Evolutionary conservation across 2,113 vertebrate species (phyloP), one percentile per base, ranked within the genome.

Genomic region (Amia ocellicauda): DNA sequence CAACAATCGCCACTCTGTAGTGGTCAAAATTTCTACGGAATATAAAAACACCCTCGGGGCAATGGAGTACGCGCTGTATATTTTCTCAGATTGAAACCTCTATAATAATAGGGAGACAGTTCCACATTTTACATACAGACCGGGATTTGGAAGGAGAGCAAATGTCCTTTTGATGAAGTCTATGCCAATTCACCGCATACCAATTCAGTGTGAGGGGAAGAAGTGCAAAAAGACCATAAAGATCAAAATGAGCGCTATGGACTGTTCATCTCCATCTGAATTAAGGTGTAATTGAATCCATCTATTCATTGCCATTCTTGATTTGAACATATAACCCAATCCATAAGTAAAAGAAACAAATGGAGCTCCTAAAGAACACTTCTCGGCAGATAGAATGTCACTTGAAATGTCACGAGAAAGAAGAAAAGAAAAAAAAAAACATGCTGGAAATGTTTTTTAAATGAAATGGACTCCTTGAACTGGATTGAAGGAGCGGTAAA

Each of bases 21-120:
- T 53, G 51, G 51, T 24, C 51, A 53, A 53, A n/a, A 53, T 53
- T 16, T 26, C 16, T 23, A 7, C 20, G 14, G 51, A 53, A 53
- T 19, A 22, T n/a, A 53, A 53, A 22, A 24, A 53, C 51, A 24
- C 19, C 51, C 51, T 53, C 20, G 1, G 20, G 51, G 20, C 20
- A 53, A 11, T 16, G 20, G 5, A 22, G 20, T 23, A 14, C 23
- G 51, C 24, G 4, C 4, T 4, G 51, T 26, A 13, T 53, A 8
- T 7, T 53, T 23, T 13, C n/a, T 53, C n/a, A 4, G 51, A 26
- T 26, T 11, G 51, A 53, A 23, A 53, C 24, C 20, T n/a, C n/a
- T 24, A 53, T 11, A 11, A 53, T 19, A 19, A 53, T 11, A 19
- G 51, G 16, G 11, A 53, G 51, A 24, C 20, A 47, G 43, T 16